Conservation (phyloP, 2,797 vertebrate genomes). For the Lophura swinhoii region DNA sequence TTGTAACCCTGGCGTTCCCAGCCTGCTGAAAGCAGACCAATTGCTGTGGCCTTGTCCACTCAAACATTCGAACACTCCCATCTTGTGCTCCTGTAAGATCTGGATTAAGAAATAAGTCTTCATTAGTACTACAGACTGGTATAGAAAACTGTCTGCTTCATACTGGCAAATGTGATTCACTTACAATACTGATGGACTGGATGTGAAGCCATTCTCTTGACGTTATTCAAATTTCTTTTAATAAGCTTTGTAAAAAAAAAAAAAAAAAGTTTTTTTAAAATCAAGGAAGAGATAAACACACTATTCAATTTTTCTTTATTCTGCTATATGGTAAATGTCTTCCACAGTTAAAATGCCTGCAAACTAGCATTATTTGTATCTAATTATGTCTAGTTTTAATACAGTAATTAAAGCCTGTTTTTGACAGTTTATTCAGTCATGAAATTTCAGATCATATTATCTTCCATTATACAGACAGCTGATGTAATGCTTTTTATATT, state of each 20-base stretch:
- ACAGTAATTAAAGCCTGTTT: background rate
- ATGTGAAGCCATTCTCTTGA: conserved; percentile 98
- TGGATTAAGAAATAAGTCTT: conserved; percentile 47
- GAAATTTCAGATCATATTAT: background rate
- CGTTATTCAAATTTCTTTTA: conserved; percentile 97
- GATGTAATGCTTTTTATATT: background rate
- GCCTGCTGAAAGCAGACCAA: conserved; percentile 96
- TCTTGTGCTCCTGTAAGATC: conserved; percentile 98
- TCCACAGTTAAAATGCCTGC: background rate
- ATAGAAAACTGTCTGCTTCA: background rate
- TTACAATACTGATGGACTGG: conserved; percentile 98
- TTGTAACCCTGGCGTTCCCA: conserved; percentile 95
- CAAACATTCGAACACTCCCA: conserved; percentile 98
- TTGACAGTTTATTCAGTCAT: background rate
- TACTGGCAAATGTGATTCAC: conserved; percentile 68
- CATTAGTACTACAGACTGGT: background rate
- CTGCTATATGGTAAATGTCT: background rate
- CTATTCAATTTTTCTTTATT: background rate
- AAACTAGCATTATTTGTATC: background rate
- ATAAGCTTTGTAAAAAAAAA: conserved; percentile 83
- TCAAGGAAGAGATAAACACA: background rate
- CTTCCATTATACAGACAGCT: background rate
- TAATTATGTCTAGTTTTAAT: background rate
- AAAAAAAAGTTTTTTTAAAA: background rate
- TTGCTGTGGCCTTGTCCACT: conserved; percentile 97